Evolutionary conservation across 2,113 vertebrate genomes (phyloP).

Genomic region (Phylloscopus trochiloides): DNA sequence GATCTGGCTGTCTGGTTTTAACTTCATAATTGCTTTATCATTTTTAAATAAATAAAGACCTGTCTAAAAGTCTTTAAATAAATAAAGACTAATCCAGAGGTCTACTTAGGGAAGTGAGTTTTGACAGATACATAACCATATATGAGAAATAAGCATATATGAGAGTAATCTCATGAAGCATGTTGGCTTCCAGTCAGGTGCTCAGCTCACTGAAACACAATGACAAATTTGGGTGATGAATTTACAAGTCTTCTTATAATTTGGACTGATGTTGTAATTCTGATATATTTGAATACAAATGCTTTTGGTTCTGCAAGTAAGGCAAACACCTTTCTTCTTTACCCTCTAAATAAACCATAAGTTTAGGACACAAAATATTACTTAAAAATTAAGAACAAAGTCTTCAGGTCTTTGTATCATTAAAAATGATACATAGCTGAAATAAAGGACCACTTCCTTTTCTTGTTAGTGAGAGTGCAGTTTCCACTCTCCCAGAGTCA

Average conservation of each 20-base stretch:
- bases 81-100: background rate
- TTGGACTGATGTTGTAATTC: background rate
- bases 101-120: background rate
- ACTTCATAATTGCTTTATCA: background rate
- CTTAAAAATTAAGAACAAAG: background rate
- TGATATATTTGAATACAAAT: background rate
- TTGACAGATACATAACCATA: background rate
- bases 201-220: background rate
- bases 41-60: background rate
- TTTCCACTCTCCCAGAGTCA: background rate
- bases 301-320: background rate
- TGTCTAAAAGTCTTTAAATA: background rate
- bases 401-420: background rate
- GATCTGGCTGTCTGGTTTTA: background rate
- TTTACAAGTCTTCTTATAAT: background rate
- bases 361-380: background rate
- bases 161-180: background rate
- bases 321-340: background rate
- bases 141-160: background rate
- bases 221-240: background rate
- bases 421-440: background rate
- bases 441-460: background rate
- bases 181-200: background rate
- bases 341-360: background rate
- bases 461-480: background rate